Conservation (phyloP, 1,140 invertebrate genomes). For the Amyelois transitella region DNA sequence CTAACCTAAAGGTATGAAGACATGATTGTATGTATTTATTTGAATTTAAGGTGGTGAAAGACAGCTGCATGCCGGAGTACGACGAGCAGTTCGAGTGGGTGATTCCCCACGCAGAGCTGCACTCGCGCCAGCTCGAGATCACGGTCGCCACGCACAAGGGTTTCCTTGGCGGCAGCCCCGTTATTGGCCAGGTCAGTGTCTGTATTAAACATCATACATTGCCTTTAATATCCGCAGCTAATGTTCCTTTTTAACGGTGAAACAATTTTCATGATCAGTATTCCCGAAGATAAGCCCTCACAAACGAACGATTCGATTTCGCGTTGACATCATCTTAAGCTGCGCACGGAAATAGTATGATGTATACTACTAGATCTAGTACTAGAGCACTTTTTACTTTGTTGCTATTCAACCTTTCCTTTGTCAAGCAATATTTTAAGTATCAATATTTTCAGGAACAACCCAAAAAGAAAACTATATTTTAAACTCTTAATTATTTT, state of each 20-base stretch:
- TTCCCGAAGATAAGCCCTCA: too few species aligned
- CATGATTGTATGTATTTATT: slow-evolving; percentile 3
- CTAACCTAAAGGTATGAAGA: not conserved
- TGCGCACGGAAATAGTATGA: too few species aligned
- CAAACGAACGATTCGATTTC: too few species aligned
- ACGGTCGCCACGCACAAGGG: slow-evolving; percentile 90
- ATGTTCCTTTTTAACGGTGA: too few species aligned
- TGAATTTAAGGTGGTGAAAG: slow-evolving; percentile 81
- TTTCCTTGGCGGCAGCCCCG: slow-evolving; percentile 84
- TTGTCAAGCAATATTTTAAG: too few species aligned
- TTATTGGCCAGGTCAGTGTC: slow-evolving; percentile 83
- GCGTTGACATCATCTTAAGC: too few species aligned
- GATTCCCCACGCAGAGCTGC: slow-evolving; percentile 84
- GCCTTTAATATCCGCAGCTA: not conserved
- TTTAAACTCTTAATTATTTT: not conserved
- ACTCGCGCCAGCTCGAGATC: slow-evolving; percentile 83
- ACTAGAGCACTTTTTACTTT: too few species aligned
- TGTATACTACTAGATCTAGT: too few species aligned
- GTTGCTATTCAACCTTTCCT: too few species aligned
- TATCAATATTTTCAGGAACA: too few species aligned
- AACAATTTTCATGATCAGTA: too few species aligned
- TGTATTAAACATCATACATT: not conserved
- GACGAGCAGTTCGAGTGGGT: slow-evolving; percentile 93
- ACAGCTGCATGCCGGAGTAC: slow-evolving; percentile 92
- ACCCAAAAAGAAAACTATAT: not conserved